These are phyloP conservation scores for Tortrix viridana DNA, from an alignment of 2,888 invertebrate species.

Conservation along the genomic window DNA sequence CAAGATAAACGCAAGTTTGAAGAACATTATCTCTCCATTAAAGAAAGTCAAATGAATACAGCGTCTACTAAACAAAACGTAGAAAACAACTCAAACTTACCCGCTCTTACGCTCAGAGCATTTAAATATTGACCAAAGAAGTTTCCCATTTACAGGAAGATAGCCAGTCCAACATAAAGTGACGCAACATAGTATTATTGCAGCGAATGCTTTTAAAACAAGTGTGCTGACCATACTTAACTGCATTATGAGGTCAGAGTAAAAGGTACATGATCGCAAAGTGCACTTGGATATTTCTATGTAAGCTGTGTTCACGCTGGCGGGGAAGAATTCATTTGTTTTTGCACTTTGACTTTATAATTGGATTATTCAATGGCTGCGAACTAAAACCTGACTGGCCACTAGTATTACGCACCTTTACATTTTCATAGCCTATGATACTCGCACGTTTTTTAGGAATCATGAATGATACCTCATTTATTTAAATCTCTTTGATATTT, in stretches of 20 bases:
- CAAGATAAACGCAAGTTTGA: too few relatives aligned
- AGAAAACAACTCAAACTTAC: too few relatives aligned
- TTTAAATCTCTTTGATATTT: too few relatives aligned
- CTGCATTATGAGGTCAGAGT: conserved; percentile 36
- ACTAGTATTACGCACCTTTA: too few relatives aligned
- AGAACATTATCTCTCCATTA: too few relatives aligned
- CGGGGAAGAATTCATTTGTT: neutral
- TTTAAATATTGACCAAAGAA: neutral
- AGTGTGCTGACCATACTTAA: conserved; percentile 37
- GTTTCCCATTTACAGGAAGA: neutral
- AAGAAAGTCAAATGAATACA: too few relatives aligned
- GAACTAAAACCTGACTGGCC: too few relatives aligned
- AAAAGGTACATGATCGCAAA: conserved; percentile 45
- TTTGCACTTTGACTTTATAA: too few relatives aligned
- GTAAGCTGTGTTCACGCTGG: conserved; percentile 28
- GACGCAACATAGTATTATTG: conserved; percentile 34
- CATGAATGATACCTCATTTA: too few relatives aligned
- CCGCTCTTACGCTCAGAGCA: neutral
- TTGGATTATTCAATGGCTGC: too few relatives aligned
- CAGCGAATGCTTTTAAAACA: conserved; percentile 37
- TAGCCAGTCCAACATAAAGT: conserved; percentile 11
- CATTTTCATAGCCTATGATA: too few relatives aligned
- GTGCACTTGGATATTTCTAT: conserved; percentile 47
- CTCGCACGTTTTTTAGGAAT: too few relatives aligned
- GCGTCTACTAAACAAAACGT: neutral